These are phyloP conservation scores for Orycteropus afer DNA, from an alignment of 2,113 vertebrate species.

Conservation along the genomic window DNA sequence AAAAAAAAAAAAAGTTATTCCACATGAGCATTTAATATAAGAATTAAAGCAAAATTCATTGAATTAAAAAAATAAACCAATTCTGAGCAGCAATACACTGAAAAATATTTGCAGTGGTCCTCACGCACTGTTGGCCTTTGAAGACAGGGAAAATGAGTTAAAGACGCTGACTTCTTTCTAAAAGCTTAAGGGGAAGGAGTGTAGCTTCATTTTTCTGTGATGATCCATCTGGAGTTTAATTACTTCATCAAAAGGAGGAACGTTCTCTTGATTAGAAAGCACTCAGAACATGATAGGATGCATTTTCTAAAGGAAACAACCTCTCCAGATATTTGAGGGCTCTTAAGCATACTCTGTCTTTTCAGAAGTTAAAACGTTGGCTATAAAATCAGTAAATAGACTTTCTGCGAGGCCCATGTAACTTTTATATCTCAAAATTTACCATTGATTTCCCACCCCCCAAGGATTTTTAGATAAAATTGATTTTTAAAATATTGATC, in stretches of 20 bases:
- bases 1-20: background rate
- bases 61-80: background rate
- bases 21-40: background rate
- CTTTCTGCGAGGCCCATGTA: background rate
- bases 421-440: constrained; percentile 37
- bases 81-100: background rate
- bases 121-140: background rate
- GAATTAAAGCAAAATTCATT: background rate
- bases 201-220: background rate
- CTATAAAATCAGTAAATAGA: background rate
- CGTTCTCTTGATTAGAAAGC: background rate
- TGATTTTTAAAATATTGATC: constrained; percentile 67
- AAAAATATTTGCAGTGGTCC: background rate
- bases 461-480: constrained; percentile 51
- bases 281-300: background rate
- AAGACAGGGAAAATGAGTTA: background rate
- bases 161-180: background rate
- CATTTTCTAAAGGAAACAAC: background rate
- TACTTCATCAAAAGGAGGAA: background rate
- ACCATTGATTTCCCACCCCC: constrained; percentile 40
- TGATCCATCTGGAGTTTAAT: background rate
- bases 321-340: background rate
- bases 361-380: background rate
- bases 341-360: background rate
- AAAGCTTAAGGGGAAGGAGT: background rate